A percentile compares a stretch with the other conserved stretches of the same genome.
Evolutionary conservation across 2,797 vertebrate genomes (phyloP).

Genomic region (Erpetoichthys calabaricus): DNA sequence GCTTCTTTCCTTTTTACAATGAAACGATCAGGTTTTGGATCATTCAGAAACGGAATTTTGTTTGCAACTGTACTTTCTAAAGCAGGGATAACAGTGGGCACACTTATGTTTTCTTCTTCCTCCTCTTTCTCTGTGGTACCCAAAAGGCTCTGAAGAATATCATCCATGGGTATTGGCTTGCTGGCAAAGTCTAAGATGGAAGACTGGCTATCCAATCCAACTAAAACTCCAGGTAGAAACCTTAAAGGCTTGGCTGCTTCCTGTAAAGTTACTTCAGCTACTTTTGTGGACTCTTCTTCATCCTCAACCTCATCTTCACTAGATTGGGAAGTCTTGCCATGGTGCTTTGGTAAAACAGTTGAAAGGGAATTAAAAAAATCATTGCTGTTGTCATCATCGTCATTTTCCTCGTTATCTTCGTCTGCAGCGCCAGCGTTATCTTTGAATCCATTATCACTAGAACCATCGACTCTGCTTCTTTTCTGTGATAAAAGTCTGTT

Average conservation of each 20-base stretch:
- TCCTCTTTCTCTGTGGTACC: constrained; percentile 35
- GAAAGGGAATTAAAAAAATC: constrained; percentile 73
- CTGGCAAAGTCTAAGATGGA: constrained; percentile 63
- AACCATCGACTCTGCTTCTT: constrained; percentile 51
- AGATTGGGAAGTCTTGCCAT: constrained; percentile 51
- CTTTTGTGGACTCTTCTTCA: constrained; percentile 37
- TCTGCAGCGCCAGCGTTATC: too few species aligned
- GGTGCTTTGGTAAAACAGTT: constrained; percentile 59
- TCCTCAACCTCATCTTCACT: constrained; percentile 44
- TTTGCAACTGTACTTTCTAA: constrained; percentile 21
- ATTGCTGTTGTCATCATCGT: constrained; percentile 63
- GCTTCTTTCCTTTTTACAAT: constrained; percentile 58
- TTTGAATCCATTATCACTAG: constrained; percentile 22
- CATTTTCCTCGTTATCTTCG: constrained; percentile 26
- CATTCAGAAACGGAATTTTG: constrained; percentile 39
- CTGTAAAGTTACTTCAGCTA: constrained; percentile 50
- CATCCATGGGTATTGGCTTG: constrained; percentile 47
- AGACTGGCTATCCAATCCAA: constrained; percentile 79
- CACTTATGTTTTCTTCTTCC: constrained; percentile 31
- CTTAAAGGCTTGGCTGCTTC: constrained; percentile 75
- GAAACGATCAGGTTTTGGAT: constrained; percentile 46
- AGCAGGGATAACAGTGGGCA: constrained; percentile 21
- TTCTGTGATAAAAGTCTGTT: constrained; percentile 60
- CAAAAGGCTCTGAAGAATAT: constrained; percentile 55
- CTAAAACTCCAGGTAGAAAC: constrained; percentile 88